Percentiles rank a stretch among this genome's conserved stretches.
Conservation (phyloP, 2,113 vertebrate genomes). For the Rostratula benghalensis region DNA sequence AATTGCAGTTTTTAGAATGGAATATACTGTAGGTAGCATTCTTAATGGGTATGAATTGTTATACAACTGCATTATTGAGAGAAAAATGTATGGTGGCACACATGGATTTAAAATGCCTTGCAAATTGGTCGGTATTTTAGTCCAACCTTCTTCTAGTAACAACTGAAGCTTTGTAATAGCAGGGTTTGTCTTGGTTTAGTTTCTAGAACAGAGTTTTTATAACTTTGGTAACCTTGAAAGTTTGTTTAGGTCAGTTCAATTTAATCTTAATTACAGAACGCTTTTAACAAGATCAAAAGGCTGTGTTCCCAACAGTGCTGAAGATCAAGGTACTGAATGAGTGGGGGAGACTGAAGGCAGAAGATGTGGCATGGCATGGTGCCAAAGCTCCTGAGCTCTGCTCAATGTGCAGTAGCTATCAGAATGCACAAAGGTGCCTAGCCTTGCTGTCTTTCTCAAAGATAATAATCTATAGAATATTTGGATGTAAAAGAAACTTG, state of each 20-base stretch:
- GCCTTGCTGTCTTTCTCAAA: background rate
- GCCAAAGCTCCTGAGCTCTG: background rate
- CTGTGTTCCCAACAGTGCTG: background rate
- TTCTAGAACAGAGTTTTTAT: background rate
- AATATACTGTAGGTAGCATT: background rate
- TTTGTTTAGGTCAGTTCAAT: background rate
- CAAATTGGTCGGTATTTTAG: background rate
- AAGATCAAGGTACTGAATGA: background rate
- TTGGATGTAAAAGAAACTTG: background rate
- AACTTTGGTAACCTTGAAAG: background rate
- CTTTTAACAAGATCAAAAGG: background rate
- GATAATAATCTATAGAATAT: background rate
- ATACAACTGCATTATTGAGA: background rate
- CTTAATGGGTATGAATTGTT: background rate
- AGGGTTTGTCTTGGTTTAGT: background rate
- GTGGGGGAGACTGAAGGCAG: background rate
- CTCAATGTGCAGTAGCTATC: background rate
- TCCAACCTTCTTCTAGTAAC: background rate
- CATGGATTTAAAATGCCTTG: background rate
- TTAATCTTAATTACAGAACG: background rate
- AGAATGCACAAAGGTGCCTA: accelerated
- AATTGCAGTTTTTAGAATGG: background rate
- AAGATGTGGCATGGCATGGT: background rate
- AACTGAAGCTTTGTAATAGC: background rate
- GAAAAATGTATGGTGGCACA: background rate